phyloP scores from a whole-genome alignment of 2,113 vertebrate species.

The Actenoides hombroni region DNA sequence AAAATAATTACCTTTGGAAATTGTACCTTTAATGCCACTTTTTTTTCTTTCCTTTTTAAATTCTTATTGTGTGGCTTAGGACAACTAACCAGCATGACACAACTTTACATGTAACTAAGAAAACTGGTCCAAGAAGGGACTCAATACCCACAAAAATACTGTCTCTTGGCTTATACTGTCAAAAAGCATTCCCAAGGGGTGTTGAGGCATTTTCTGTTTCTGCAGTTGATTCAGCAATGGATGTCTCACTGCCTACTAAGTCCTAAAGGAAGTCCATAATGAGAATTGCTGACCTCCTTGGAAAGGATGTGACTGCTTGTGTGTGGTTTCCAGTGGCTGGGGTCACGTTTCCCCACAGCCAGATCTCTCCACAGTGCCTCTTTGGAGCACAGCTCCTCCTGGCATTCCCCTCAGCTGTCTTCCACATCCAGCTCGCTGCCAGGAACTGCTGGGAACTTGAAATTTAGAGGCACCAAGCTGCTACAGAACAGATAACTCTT shows the following conservation, averaged over 20 bases:
- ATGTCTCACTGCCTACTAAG: not conserved
- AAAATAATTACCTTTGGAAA: not conserved
- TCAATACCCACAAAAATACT: not conserved
- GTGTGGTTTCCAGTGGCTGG: not conserved
- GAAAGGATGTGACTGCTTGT: not conserved
- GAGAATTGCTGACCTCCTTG: not conserved
- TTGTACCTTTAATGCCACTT: not conserved
- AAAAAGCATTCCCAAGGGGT: not conserved
- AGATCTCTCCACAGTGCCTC: not conserved
- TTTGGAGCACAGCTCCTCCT: accelerated
- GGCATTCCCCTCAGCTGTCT: not conserved
- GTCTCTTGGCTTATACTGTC: not conserved
- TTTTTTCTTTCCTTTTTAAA: not conserved
- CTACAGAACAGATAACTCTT: not conserved
- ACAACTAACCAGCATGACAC: not conserved
- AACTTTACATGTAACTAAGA: not conserved
- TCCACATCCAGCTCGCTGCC: not conserved
- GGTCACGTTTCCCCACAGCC: not conserved
- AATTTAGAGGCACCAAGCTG: not conserved
- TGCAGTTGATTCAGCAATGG: not conserved
- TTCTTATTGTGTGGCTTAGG: not conserved
- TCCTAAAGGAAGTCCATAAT: not conserved
- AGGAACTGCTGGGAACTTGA: not conserved
- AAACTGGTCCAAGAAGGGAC: not conserved
- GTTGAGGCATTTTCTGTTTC: not conserved